Evolutionary conservation across 2,113 vertebrate genomes (phyloP), one percentile per base, ranked within the genome.

Genomic region (Kryptolebias marmoratus): DNA sequence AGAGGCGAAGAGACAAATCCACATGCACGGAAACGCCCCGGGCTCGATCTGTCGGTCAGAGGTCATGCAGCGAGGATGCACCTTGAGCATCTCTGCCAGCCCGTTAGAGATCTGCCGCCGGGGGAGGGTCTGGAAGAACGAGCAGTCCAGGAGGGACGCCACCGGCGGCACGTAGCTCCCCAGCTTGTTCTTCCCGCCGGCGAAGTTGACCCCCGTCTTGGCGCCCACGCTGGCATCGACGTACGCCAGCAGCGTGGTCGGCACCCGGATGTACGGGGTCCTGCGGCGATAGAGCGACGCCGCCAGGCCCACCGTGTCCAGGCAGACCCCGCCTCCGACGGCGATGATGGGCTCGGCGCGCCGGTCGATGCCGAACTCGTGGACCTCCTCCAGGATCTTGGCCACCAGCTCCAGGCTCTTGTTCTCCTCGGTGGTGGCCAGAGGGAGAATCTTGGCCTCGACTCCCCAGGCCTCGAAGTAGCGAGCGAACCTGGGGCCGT

Each of bases 101-200:
- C 95, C 94, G 0, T 95, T 95, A 59, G 94, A 94, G 75, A 95
- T 92, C 67, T 95, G 94, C 2, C 91, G 75, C 13, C 76, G 83
- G 7, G 93, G 93, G 16, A 94, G 84, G n/a, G 92, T 94, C 80
- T 76, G 84, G 63, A 95, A 90, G 79, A 95, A 95, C 2, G 93
- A 92, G 3, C 93, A 84, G 1, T 95, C 94, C 53, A 95, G 83
- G 55, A 94, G 93, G 0, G 91, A 90, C 0, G 94, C 93, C 9
- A 88, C 88, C 0, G 94, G 94, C 0, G 94, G 94, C 0, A 93
- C 87, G 68, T 95, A 95, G 32, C 88, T 91, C 12, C 94, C 94
- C 0, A 95, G 86, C 84, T 95, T 95, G 83, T 95, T 95, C 76
- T 95, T 95, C n/a, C 94, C 93, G 22, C 94, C 91, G 5, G 91